phyloP scores from a whole-genome alignment of 1,140 invertebrate species.

The Macrobrachium rosenbergii region DNA sequence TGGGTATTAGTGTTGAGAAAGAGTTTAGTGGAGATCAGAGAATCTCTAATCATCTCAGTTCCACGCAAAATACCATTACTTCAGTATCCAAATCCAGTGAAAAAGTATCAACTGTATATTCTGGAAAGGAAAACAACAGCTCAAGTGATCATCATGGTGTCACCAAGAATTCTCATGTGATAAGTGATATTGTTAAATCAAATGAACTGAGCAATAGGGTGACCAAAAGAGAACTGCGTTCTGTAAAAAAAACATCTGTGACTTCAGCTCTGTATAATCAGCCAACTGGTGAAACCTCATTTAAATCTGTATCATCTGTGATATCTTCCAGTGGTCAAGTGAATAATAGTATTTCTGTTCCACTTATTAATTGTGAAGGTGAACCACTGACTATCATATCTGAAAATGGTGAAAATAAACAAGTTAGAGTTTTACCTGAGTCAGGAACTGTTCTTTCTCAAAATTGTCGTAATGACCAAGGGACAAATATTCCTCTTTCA shows the following conservation, averaged over 20 bases:
- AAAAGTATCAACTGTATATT: too few relatives aligned
- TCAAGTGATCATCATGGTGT: too few relatives aligned
- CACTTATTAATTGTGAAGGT: neutral
- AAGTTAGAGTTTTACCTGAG: neutral
- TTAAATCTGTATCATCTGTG: slow-evolving; percentile 18
- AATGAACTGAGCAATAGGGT: too few relatives aligned
- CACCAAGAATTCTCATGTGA: too few relatives aligned
- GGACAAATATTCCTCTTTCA: neutral
- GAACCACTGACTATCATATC: slow-evolving; percentile 23
- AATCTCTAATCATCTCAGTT: too few relatives aligned
- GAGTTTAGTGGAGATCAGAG: too few relatives aligned
- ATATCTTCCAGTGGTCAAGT: slow-evolving; percentile 25
- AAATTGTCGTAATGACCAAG: neutral
- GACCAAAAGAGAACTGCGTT: neutral
- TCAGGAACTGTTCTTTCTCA: neutral
- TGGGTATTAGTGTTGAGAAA: too few relatives aligned
- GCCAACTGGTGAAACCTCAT: neutral
- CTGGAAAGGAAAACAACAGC: too few relatives aligned
- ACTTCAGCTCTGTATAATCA: neutral
- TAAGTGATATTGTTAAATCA: too few relatives aligned
- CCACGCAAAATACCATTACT: too few relatives aligned
- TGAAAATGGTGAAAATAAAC: slow-evolving; percentile 27
- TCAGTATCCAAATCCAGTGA: too few relatives aligned
- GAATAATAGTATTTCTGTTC: slow-evolving; percentile 22
- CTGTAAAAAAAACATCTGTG: neutral